Evolutionary conservation across 2,888 invertebrate species (phyloP), one percentile per base, ranked within the genome.

Genomic region (Thecocarcelia acutangulata): DNA sequence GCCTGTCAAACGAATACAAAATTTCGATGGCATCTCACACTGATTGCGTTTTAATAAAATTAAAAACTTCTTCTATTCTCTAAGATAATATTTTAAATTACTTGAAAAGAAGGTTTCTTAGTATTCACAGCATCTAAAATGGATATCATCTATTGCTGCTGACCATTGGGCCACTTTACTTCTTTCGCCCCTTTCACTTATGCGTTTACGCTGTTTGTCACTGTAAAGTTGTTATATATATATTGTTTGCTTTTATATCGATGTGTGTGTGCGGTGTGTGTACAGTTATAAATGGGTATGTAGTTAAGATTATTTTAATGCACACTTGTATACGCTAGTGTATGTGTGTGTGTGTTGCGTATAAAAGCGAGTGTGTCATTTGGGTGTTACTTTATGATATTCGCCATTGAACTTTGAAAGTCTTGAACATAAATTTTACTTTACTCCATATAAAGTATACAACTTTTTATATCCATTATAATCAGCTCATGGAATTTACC

Each of bases 331-430:
- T 3, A 33, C 33, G 8, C 1, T 6, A 15, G 13, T 46, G n/a
- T 15, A n/a, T 33, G 12, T 46, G 13, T 46, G n/a, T 15, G 19
- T 44, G 12, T 66, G 74, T 61, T 82, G 82, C 82, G 82, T 78
- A 73, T 56, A 50, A 69, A 69, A 74, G 68, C 64, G 58, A 54
- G 66, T 76, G 74, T 83, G 81, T 83, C 84, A 84, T 84, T 84
- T 80, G 70, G 66, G 59, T 72, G 82, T 85, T 88, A 87, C 85
- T 88, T 88, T 88, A 88, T 88, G 88, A 87, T 86, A 80, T 78
- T 86, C 86, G 83, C 84, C 87, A 87, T 86, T 88, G 89, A 88
- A 89, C 89, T 87, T 85, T 86, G 84, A 77, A 80, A 85, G 84
- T 86, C 83, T 83, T 83, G 85, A 84, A 84, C 88, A 88, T 88